Conservation (phyloP, 2,888 invertebrate species). For the Seira sanloemensis region DNA sequence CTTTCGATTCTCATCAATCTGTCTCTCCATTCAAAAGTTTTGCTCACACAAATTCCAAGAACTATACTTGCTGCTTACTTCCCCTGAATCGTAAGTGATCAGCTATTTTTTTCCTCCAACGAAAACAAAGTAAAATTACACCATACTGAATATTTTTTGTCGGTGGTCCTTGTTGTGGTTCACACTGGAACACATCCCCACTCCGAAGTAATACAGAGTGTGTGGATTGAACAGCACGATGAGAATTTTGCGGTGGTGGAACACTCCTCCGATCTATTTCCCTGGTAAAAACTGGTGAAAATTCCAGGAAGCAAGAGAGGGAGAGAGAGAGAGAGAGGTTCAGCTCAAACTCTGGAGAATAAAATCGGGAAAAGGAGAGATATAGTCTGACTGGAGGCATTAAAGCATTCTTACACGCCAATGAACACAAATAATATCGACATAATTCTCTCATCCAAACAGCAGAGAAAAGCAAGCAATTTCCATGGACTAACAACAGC, state of each 20-base stretch:
- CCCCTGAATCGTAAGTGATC: no score
- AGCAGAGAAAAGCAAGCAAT: not conserved
- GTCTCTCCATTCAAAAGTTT: not conserved
- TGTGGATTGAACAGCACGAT: constrained; percentile 36
- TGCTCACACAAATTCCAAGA: no score
- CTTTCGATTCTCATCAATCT: not conserved
- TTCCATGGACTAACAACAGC: constrained; percentile 17
- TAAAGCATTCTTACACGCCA: constrained; percentile 74
- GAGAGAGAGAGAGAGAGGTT: constrained; percentile 30
- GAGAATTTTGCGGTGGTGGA: constrained; percentile 57
- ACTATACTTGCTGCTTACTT: no score
- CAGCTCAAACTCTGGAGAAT: not conserved
- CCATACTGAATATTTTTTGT: constrained; percentile 9
- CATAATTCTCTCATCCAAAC: constrained; percentile 73
- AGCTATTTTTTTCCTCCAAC: constrained; percentile 1
- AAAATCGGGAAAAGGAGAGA: constrained; percentile 35
- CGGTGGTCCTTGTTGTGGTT: constrained; percentile 9
- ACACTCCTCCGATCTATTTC: constrained; percentile 32
- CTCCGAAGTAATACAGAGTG: not conserved
- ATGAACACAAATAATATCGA: constrained; percentile 74
- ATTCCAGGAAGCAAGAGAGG: constrained; percentile 44
- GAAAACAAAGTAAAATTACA: no score
- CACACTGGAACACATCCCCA: not conserved
- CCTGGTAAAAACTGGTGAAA: constrained; percentile 33
- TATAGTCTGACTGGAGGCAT: constrained; percentile 69